Evolutionary conservation across 2,113 vertebrate species (phyloP), one percentile per base, ranked within the genome.

Genomic region (Columba janthina): DNA sequence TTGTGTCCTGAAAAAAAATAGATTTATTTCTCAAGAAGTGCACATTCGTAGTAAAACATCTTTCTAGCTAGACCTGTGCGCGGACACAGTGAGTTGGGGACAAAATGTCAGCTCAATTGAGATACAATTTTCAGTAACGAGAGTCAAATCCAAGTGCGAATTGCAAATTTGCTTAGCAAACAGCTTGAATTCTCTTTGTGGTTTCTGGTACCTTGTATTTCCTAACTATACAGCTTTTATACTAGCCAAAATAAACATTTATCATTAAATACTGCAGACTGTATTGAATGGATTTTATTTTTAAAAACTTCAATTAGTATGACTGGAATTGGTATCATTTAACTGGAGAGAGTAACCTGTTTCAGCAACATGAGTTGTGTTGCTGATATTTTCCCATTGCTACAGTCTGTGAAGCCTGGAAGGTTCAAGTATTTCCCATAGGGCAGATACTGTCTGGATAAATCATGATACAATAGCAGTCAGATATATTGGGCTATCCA

Each of bases 391-490:
- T 97, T 94, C 85, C 87, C 72, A 34, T 53, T 58, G 60, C 92
- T 96, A 36, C 65, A 83, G 78, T 73, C 92, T 96, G 95, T 97
- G 92, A 97, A 93, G 77, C 65, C 91, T 96, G 88, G 42, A 87
- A 96, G 95, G 88, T 95, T 97, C 87, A 84, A 72, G 62, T 94
- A 82, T 97, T 97, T 97, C 97, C 97, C 96, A 93, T 38, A 90
- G 91, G 96, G 95, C 88, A 88, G 57, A 92, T 60, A 70, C 77
- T 93, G 90, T 96, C 94, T 70, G 54, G 42, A 84, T 97, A 97
- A 96, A 97, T 98, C 95, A 96, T 92, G 48, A 73, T 64, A 85
- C 96, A 96, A 89, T 57, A 84, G 31, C 90, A 90, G 36, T 89
- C 7, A 20, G 87, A 95, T 90, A 80, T 76, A 85, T 38, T 86